Conservation (phyloP, 2,113 vertebrate species). For the Hypocryptadius cinnamomeus region DNA sequence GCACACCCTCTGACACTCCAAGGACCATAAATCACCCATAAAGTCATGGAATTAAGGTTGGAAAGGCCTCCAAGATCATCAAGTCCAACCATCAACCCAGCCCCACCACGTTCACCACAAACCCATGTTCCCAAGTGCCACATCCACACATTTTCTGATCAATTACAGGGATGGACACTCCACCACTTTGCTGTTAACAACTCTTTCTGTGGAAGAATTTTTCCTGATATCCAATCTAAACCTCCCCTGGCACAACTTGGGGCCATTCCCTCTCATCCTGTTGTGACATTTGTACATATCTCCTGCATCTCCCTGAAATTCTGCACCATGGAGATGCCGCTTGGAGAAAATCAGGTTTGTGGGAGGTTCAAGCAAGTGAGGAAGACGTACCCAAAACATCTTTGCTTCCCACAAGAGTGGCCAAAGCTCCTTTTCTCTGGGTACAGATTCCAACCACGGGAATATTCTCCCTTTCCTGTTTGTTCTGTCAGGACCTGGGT, state of each 20-base stretch:
- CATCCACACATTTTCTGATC: background rate
- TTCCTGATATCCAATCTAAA: background rate
- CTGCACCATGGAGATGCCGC: background rate
- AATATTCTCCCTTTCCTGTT: background rate
- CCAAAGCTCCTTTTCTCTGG: background rate
- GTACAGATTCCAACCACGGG: background rate
- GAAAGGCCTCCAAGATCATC: background rate
- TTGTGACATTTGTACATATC: background rate
- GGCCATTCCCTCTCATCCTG: background rate
- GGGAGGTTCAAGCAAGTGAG: background rate
- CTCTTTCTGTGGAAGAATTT: background rate
- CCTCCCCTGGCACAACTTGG: background rate
- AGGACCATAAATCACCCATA: background rate
- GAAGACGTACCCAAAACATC: background rate
- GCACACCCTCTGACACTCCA: background rate
- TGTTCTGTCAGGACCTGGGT: background rate
- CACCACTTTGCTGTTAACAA: background rate
- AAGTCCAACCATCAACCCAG: background rate
- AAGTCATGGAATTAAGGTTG: background rate
- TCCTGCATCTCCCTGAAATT: background rate
- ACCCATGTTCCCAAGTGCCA: background rate
- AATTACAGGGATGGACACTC: background rate
- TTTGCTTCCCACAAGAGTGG: background rate
- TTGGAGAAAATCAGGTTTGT: background rate
- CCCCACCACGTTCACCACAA: background rate